These are phyloP conservation scores for Melieria omissa DNA, from an alignment of 2,888 invertebrate genomes.

Conservation along the genomic window DNA sequence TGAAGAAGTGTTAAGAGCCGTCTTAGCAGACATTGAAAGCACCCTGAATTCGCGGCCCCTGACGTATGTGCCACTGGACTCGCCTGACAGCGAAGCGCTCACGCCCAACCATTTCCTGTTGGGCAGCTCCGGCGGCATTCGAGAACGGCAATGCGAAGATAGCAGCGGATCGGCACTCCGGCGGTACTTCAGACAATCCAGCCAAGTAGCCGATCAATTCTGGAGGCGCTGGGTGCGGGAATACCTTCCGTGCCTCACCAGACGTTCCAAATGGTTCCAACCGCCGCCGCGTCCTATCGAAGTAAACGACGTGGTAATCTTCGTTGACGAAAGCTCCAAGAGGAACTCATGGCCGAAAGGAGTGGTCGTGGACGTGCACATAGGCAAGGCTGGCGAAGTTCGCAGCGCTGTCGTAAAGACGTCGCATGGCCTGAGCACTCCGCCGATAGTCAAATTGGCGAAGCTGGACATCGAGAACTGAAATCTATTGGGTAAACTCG, in stretches of 20 bases:
- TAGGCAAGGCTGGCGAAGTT: constrained; percentile 10
- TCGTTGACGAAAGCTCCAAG: constrained; percentile 31
- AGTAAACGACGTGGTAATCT: constrained; percentile 27
- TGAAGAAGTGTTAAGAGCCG: constrained; percentile 28
- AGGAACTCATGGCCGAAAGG: constrained; percentile 32
- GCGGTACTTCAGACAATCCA: constrained; percentile 13
- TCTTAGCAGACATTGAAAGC: constrained; percentile 27
- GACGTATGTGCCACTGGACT: constrained; percentile 36
- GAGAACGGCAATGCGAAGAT: not conserved
- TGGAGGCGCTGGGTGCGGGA: constrained; percentile 41
- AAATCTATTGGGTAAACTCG: not conserved
- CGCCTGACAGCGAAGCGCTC: constrained; percentile 2
- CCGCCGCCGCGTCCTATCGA: not conserved
- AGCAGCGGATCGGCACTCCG: constrained; percentile 9
- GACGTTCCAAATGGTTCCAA: constrained; percentile 33
- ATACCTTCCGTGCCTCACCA: constrained; percentile 34
- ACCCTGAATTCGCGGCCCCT: constrained; percentile 22
- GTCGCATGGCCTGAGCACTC: constrained; percentile 16
- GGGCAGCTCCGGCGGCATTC: constrained; percentile 15
- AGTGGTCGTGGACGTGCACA: constrained; percentile 27
- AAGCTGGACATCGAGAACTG: constrained; percentile 26
- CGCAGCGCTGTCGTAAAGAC: constrained; percentile 29
- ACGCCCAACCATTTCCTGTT: constrained; percentile 35
- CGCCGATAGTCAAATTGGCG: constrained; percentile 31
- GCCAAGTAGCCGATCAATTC: constrained; percentile 34